Evolutionary conservation across 2,797 vertebrate genomes (phyloP).

Genomic region (Spheniscus humboldti): DNA sequence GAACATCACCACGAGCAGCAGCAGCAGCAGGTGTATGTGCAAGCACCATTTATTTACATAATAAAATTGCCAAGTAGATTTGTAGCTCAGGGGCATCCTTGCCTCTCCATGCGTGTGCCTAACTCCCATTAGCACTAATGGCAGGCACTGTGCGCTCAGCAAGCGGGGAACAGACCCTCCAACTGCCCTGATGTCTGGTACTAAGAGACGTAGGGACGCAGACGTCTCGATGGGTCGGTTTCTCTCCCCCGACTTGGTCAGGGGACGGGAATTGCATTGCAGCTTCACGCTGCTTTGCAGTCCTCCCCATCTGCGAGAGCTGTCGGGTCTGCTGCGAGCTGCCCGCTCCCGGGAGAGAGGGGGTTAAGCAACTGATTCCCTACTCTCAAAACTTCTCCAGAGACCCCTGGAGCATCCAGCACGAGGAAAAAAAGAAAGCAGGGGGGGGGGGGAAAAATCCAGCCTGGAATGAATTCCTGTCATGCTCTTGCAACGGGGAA

Average conservation of each 20-base stretch:
- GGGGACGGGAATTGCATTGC: background rate
- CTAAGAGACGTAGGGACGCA: background rate
- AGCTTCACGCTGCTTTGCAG: background rate
- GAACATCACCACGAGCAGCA: background rate
- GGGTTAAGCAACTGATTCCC: background rate
- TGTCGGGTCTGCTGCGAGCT: background rate
- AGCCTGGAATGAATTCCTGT: conserved; percentile 34
- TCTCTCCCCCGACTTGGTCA: background rate
- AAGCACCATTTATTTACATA: conserved; percentile 51
- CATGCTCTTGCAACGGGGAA: conserved; percentile 12
- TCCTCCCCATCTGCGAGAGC: background rate
- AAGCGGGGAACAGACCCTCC: background rate
- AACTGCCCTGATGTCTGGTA: background rate
- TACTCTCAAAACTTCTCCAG: background rate
- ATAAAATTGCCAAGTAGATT: conserved; percentile 46
- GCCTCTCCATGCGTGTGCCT: background rate
- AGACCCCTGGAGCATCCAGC: background rate
- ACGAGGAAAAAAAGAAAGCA: background rate
- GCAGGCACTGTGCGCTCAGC: background rate
- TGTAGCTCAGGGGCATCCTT: conserved; percentile 44
- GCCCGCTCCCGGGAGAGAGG: background rate
- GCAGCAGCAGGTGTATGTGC: conserved; percentile 53
- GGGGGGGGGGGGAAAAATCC: background rate
- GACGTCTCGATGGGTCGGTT: background rate
- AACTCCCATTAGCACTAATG: background rate